Evolutionary conservation across 2,113 vertebrate genomes (phyloP).

Genomic region (Spea bombifrons): DNA sequence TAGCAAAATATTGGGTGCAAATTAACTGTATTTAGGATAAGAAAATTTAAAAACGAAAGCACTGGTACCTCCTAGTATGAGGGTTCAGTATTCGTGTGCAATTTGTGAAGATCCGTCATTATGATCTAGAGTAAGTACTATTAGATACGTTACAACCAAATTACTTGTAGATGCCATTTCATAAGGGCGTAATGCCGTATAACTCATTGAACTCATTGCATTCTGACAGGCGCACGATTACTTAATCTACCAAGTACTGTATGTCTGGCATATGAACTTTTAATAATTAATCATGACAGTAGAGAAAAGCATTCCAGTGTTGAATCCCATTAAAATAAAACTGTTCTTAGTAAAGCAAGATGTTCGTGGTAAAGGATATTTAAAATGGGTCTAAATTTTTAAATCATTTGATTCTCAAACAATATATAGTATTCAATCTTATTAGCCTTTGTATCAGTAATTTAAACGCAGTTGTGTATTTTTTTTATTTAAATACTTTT

Average conservation of each 20-base stretch:
- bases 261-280: slow-evolving; percentile 31
- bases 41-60: no score
- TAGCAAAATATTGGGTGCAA: no score
- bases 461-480: no score
- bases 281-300: slow-evolving; percentile 34
- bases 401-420: no score
- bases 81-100: background rate
- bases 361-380: no score
- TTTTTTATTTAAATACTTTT: no score
- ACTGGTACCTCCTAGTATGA: no score
- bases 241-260: slow-evolving; percentile 36
- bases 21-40: no score
- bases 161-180: slow-evolving; percentile 46
- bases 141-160: slow-evolving; percentile 43
- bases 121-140: slow-evolving; percentile 32
- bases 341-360: background rate
- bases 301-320: slow-evolving; percentile 7
- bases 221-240: slow-evolving; percentile 41
- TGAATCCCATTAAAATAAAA: slow-evolving; percentile 30
- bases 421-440: no score
- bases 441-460: no score
- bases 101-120: slow-evolving; percentile 38
- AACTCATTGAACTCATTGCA: slow-evolving; percentile 44
- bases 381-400: no score
- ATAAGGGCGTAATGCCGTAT: slow-evolving; percentile 33